Conservation (phyloP, 2,113 vertebrate genomes). For the Craseonycteris thonglongyai region DNA sequence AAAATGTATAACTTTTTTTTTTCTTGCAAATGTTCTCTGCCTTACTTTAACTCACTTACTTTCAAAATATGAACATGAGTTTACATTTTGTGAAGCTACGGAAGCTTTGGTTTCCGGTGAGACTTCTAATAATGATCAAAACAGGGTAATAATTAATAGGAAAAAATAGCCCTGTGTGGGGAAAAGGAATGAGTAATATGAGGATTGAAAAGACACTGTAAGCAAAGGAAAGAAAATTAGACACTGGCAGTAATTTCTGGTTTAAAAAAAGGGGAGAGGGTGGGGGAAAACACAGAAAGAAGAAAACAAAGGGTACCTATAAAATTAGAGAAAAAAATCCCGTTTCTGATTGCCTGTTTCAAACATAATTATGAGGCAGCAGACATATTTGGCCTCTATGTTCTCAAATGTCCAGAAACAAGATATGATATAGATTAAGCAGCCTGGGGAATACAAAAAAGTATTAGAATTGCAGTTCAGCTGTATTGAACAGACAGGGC, state of each 20-base stretch:
- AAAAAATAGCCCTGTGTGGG: background rate
- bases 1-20: conserved; percentile 65
- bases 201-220: background rate
- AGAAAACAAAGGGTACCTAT: background rate
- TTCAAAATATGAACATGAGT: conserved; percentile 15
- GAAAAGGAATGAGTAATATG: background rate
- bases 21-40: conserved; percentile 54
- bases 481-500: background rate
- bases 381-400: background rate
- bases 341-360: too few relatives aligned
- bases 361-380: too few relatives aligned
- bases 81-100: conserved; percentile 42
- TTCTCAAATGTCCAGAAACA: background rate
- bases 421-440: background rate
- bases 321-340: background rate
- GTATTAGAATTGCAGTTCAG: background rate
- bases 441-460: background rate
- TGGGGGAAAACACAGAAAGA: background rate
- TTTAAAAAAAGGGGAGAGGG: background rate
- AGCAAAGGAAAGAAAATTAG: background rate
- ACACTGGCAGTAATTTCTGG: background rate
- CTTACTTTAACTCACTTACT: conserved; percentile 47
- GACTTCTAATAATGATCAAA: background rate
- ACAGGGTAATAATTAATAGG: background rate
- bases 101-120: background rate